Evolutionary conservation across 2,797 vertebrate species (phyloP), one percentile per base, ranked within the genome.

Genomic region (Capromys pilorides): DNA sequence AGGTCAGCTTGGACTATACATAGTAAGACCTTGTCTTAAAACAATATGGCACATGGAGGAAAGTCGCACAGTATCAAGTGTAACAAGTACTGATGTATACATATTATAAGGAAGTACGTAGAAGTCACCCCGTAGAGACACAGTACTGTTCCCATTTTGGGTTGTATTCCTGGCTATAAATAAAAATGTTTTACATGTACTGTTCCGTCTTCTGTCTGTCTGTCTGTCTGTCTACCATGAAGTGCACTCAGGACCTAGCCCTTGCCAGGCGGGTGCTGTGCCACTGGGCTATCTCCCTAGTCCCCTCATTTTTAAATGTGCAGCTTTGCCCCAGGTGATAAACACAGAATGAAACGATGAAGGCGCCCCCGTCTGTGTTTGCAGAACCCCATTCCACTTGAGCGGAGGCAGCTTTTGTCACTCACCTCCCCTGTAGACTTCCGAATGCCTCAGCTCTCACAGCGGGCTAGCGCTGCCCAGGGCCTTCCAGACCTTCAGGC

Each of bases 341-440:
- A 54, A 67, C 61, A 22, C 4, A 6, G 7, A 2, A 8, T 16
- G 21, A 66, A 75, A 28, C 26, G 64, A 83, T 51, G n/a, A 8
- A 5, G 0, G 7, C 45, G 49, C 41, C 41, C 3, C 2, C 51
- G 1, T 2, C 9, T 2, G n/a, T n/a, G n/a, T n/a, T n/a, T n/a
- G n/a, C n/a, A n/a, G n/a, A n/a, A n/a, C n/a, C n/a, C n/a, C n/a
- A n/a, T n/a, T n/a, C n/a, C n/a, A n/a, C n/a, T n/a, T n/a, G n/a
- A n/a, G n/a, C n/a, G n/a, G n/a, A n/a, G n/a, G n/a, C n/a, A n/a
- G n/a, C n/a, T n/a, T n/a, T n/a, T n/a, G n/a, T n/a, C n/a, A n/a
- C n/a, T n/a, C n/a, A n/a, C n/a, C n/a, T n/a, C n/a, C n/a, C n/a
- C n/a, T n/a, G n/a, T n/a, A n/a, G n/a, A n/a, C n/a, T n/a, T n/a